Evolutionary conservation across 1,140 invertebrate species (phyloP), one percentile per base, ranked within the genome.

Genomic region (Planococcus citri): DNA sequence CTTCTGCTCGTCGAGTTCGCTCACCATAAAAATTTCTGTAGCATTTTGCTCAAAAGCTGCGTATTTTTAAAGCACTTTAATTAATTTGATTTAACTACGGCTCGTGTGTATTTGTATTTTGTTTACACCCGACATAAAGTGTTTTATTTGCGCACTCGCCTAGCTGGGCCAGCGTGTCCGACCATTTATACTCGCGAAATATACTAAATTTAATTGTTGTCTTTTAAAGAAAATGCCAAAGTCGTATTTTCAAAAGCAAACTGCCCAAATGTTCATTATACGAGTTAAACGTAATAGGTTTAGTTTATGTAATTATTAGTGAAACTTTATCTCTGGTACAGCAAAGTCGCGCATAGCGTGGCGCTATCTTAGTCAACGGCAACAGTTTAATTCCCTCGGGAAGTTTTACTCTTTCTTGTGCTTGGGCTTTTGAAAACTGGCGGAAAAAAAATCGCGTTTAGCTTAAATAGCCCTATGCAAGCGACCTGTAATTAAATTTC

Each of bases 281-380:
- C 41, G 41, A 51, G 41, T 20, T 20, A 51, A 37, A n/a, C 41
- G 41, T 51, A 51, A 51, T 51, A 51, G 41, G 41, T 51, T 51
- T 51, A 51, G 41, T 51, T 51, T 51, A 51, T 51, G 41, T 51
- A 51, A 51, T 51, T 51, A 51, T 51, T 51, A 51, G 41, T 20
- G 41, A 51, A 51, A 51, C 41, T 51, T 51, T 51, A 51, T 51
- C 41, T 51, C 17, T 51, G n/a, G n/a, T n/a, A n/a, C n/a, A n/a
- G n/a, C n/a, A n/a, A n/a, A n/a, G n/a, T n/a, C n/a, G n/a, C n/a
- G n/a, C n/a, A n/a, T n/a, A 17, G 17, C 41, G 41, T 51, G 6
- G 41, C n/a, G 10, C 41, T 51, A 51, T 51, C 4, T n/a, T n/a
- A 4, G 41, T 51, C 41, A 51, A 51, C n/a, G 41, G 41, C 41